Percentiles rank a stretch among this genome's conserved stretches.
phyloP scores from a whole-genome alignment of 2,888 invertebrate species.

The Bimastos eiseni region DNA sequence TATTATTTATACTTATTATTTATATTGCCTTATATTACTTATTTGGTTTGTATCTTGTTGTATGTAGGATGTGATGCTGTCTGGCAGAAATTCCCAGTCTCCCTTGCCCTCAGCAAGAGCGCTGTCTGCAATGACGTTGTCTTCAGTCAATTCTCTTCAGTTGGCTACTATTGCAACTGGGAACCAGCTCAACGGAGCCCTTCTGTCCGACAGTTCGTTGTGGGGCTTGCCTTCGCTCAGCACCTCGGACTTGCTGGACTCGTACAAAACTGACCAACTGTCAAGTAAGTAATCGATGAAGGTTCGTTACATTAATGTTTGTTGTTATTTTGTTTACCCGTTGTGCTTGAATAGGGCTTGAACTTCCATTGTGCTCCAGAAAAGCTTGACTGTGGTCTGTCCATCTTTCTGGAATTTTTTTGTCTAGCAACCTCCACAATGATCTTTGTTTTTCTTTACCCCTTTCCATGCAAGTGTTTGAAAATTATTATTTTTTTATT shows the following conservation, averaged over 20 bases:
- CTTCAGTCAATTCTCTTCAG: conserved; percentile 52
- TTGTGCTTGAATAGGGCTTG: too few species aligned
- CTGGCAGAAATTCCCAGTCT: conserved; percentile 60
- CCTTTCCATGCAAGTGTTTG: too few species aligned
- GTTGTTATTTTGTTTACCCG: too few species aligned
- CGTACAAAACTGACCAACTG: conserved; percentile 17
- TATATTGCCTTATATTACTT: too few species aligned
- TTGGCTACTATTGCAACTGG: conserved; percentile 43
- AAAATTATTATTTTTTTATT: too few species aligned
- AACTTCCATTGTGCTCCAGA: too few species aligned
- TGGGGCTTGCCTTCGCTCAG: conserved; percentile 47
- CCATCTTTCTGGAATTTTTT: too few species aligned
- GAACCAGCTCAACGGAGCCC: conserved; percentile 46
- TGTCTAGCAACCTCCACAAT: too few species aligned
- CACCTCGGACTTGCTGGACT: conserved; percentile 15
- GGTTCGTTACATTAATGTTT: too few species aligned
- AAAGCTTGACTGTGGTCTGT: too few species aligned
- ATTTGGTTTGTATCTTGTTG: conserved; percentile 46
- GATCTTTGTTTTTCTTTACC: too few species aligned
- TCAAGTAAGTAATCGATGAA: neutral
- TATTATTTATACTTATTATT: too few species aligned
- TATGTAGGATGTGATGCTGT: conserved; percentile 63
- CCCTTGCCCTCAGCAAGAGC: conserved; percentile 58
- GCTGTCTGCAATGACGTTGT: conserved; percentile 48
- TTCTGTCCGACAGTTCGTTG: conserved; percentile 57